phyloP scores from a whole-genome alignment of 2,888 invertebrate species.

The Nymphalis c-album region DNA sequence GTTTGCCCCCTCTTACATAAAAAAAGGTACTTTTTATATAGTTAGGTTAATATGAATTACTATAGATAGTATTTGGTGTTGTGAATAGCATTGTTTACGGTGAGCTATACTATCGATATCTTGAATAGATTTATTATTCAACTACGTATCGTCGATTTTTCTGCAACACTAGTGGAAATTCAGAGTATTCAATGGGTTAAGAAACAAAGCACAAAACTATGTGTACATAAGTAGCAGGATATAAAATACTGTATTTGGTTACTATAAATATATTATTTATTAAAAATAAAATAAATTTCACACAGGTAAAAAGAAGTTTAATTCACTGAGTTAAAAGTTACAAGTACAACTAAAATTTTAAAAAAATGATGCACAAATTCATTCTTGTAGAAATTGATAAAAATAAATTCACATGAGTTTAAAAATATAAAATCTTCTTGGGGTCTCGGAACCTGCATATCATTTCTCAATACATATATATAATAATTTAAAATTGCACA shows the following conservation, averaged over 20 bases:
- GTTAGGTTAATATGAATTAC: too few species aligned
- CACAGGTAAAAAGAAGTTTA: slow-evolving; percentile 68
- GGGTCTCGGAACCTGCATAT: slow-evolving; percentile 73
- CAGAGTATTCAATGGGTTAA: too few species aligned
- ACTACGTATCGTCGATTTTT: too few species aligned
- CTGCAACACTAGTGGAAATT: too few species aligned
- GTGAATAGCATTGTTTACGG: too few species aligned
- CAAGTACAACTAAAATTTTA: slow-evolving; percentile 41
- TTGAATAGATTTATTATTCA: too few species aligned
- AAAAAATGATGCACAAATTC: slow-evolving; percentile 33
- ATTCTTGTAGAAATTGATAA: slow-evolving; percentile 27
- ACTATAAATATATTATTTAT: slow-evolving; percentile 7
- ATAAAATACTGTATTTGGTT: background rate
- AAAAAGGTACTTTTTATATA: too few species aligned
- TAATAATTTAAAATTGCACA: slow-evolving; percentile 44
- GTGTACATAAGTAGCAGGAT: background rate
- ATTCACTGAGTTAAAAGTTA: slow-evolving; percentile 51
- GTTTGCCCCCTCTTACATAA: too few species aligned
- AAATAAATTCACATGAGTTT: slow-evolving; percentile 34
- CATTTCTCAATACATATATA: slow-evolving; percentile 51
- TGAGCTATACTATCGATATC: too few species aligned
- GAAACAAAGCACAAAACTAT: too few species aligned
- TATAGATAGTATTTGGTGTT: too few species aligned
- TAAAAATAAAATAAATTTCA: slow-evolving; percentile 51
- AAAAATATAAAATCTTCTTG: slow-evolving; percentile 47